Evolutionary conservation across 2,888 invertebrate species (phyloP), one percentile per base, ranked within the genome.

Genomic region (Acleris sparsana): DNA sequence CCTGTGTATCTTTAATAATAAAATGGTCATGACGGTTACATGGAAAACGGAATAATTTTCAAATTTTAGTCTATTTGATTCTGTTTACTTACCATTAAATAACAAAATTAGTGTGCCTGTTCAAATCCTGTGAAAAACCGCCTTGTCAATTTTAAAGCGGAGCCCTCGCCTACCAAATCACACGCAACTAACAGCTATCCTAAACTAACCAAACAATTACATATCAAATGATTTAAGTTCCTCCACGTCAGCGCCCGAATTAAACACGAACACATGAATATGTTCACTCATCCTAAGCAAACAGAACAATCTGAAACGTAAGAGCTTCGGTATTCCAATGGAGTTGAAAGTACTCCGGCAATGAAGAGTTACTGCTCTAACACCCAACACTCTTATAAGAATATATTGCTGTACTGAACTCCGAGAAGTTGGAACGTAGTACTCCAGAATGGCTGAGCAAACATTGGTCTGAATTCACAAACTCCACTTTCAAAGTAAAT

Each of bases 311-410:
- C 58, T 48, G 58, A 61, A 56, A 55, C 71, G 63, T 67, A 11
- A 49, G 58, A 59, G 58, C 49, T 63, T 61, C 77, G 73, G 80
- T 82, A 80, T 82, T 76, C 77, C 79, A 76, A 79, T 82, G 80
- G 75, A 74, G 71, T 75, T 73, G 70, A 70, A 71, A 72, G 70
- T 70, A 71, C 58, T 67, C 70, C 71, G 73, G 78, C 79, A 86
- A 88, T 88, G 86, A 86, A 87, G 86, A 87, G 76, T 83, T 85
- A 88, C 84, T 78, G 80, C 78, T 75, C 69, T 69, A 75, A 60
- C 71, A 68, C 72, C 76, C 77, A 80, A 82, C 84, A 83, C 82
- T 83, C 82, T 87, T 86, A 88, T 84, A 84, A 86, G 85, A 85
- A 89, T 88, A 86, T 89, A 88, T 88, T 80, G 84, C 82, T 74